phyloP scores from a whole-genome alignment of 2,888 invertebrate species.

The Drymonia ruficornis region DNA sequence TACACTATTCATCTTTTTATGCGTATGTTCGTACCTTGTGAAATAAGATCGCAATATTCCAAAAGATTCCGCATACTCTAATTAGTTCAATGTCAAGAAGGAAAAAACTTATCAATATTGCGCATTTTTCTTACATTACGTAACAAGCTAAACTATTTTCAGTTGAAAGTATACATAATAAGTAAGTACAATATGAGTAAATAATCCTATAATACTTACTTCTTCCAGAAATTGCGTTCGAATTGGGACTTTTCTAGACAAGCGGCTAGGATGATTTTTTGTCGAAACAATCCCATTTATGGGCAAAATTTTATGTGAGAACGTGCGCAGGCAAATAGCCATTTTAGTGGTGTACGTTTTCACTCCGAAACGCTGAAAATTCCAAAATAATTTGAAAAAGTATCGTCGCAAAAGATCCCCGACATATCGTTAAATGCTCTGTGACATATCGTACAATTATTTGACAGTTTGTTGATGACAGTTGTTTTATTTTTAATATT shows the following conservation, averaged over 20 bases:
- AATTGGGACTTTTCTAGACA: constrained; percentile 77
- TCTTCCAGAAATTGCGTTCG: constrained; percentile 82
- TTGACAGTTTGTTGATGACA: constrained; percentile 9
- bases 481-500: constrained; percentile 34
- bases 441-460: constrained; percentile 48
- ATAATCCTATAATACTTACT: constrained; percentile 62
- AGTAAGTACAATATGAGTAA: constrained; percentile 8
- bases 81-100: constrained; percentile 66
- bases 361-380: constrained; percentile 44
- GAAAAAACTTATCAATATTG: constrained; percentile 28
- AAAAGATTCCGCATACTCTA: constrained; percentile 40
- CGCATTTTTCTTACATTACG: constrained; percentile 24
- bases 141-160: constrained; percentile 16
- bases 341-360: constrained; percentile 64
- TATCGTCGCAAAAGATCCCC: constrained; percentile 54
- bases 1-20: neutral
- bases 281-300: constrained; percentile 81
- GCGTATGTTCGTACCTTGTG: constrained; percentile 41
- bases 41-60: constrained; percentile 32
- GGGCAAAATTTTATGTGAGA: constrained; percentile 83
- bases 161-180: neutral
- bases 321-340: constrained; percentile 84
- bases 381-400: constrained; percentile 56
- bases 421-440: constrained; percentile 64
- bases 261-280: constrained; percentile 80